A percentile compares a stretch with the other conserved stretches of the same genome.
These are phyloP conservation scores for Mechanitis mazaeus DNA, from an alignment of 2,888 invertebrate genomes.

Conservation along the genomic window DNA sequence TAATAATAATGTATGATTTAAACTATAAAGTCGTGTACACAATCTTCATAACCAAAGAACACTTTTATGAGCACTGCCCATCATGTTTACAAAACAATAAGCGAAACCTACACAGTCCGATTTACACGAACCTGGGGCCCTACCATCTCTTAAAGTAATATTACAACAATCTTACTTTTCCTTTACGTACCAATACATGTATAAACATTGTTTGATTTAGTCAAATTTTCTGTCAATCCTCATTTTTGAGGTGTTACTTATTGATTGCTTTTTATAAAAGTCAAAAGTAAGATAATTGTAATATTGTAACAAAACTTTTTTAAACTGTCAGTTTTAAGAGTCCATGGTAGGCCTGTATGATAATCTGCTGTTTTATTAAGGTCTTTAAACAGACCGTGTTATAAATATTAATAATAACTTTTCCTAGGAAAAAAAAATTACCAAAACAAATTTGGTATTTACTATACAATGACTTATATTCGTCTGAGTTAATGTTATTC, in stretches of 20 bases:
- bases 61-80: constrained; percentile 12
- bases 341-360: not conserved
- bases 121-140: constrained; percentile 4
- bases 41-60: constrained; percentile 12
- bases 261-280: no score
- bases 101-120: constrained; percentile 16
- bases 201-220: no score
- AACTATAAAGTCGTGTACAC: constrained; percentile 10
- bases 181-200: no score
- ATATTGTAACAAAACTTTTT: no score
- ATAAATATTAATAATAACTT: constrained; percentile 49
- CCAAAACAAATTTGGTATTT: constrained; percentile 52
- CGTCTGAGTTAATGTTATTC: constrained; percentile 1
- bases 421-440: constrained; percentile 58
- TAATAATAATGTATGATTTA: constrained; percentile 13
- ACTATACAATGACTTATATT: constrained; percentile 34
- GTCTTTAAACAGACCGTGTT: constrained; percentile 64
- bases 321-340: no score
- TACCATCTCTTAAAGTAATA: not conserved
- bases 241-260: no score
- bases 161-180: no score
- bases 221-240: no score
- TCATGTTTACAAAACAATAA: constrained; percentile 22
- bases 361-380: constrained; percentile 31
- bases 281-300: no score